Evolutionary conservation across 2,888 invertebrate genomes (phyloP).

Genomic region (Hetaerina titia): DNA sequence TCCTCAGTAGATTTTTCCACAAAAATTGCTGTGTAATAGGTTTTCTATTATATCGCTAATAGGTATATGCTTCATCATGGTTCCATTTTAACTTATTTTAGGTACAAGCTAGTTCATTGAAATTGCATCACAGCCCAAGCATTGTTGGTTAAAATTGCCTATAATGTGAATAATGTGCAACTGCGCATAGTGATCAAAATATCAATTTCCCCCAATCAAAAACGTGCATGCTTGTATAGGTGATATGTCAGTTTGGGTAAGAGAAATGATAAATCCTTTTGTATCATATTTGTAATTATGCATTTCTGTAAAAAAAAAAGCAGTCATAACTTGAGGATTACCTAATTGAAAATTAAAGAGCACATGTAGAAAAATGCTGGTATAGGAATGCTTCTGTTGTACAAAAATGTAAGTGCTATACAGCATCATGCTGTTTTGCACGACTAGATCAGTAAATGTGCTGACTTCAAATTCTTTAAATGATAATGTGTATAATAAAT

Average conservation of each 20-base stretch:
- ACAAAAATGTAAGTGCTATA: background rate
- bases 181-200: background rate
- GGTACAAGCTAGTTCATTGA: background rate
- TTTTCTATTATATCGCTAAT: background rate
- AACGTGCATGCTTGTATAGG: background rate
- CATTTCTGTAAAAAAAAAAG: background rate
- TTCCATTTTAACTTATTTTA: background rate
- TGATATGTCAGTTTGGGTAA: background rate
- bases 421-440: background rate
- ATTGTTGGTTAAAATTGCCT: background rate
- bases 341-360: background rate
- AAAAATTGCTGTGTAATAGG: background rate
- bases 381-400: background rate
- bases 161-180: background rate
- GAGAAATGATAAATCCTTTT: background rate
- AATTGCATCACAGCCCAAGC: background rate
- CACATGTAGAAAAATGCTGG: background rate
- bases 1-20: background rate
- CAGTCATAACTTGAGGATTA: background rate
- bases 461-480: background rate
- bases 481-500: background rate
- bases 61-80: background rate
- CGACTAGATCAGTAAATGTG: background rate
- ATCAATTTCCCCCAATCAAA: too few relatives aligned
- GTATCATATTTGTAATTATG: background rate